Evolutionary conservation across 2,888 invertebrate genomes (phyloP), one percentile per base, ranked within the genome.

Genomic region (Trachelus troglodyta): DNA sequence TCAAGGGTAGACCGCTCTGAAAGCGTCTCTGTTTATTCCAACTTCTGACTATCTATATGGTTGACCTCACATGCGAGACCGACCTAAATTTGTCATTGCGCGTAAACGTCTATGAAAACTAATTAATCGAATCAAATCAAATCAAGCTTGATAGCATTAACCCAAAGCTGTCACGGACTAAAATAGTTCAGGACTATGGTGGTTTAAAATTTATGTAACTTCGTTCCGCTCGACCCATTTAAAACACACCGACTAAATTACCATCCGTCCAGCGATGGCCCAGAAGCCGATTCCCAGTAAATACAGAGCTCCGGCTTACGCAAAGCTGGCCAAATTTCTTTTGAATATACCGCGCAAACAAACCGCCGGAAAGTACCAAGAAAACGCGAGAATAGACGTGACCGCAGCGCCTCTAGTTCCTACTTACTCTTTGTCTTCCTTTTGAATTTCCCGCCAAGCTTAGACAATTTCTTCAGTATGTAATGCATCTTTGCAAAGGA

Each of bases 131-230:
- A 87, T 89, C 85, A 81, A 83, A 85, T 84, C 84, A 77, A 83
- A 84, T 87, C 79, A 80, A 76, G 80, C 83, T 79, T 83, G 85
- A 86, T 85, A 81, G 82, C 83, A 81, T 87, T 81, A 85, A 83
- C 81, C 79, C 76, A 74, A 79, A 77, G 79, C 74, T 33, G 33
- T 89, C 88, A 89, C 81, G 79, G 83, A 85, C 84, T 80, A 84
- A 89, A 90, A 90, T 89, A 90, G 87, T 87, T 82, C 81, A 85
- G 80, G 83, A 85, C 79, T 83, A 77, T 80, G 78, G 81, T 80
- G 77, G 81, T 79, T 81, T 80, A 81, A 84, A 83, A 81, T 81
- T 82, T 79, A 82, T 81, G 81, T 81, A 77, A 69, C 79, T 77
- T 78, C 69, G 71, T 77, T 79, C 81, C 31, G 79, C 77, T 79